These are phyloP conservation scores for Leucoptera coffeella DNA, from an alignment of 2,888 invertebrate genomes.

Conservation along the genomic window DNA sequence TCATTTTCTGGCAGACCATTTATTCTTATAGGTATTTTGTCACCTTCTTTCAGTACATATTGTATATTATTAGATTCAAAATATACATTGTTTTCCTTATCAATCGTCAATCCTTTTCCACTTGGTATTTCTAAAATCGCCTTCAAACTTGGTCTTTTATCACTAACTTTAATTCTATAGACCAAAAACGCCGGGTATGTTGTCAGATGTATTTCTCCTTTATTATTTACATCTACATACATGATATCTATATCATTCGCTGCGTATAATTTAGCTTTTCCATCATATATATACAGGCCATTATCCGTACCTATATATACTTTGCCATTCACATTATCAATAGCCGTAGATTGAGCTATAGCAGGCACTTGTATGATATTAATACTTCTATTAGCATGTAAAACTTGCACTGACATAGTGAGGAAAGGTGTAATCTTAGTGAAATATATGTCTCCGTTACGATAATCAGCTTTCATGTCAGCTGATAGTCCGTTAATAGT, in stretches of 20 bases:
- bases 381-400: constrained; percentile 18
- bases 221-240: constrained; percentile 27
- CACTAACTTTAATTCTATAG: constrained; percentile 34
- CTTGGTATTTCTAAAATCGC: constrained; percentile 26
- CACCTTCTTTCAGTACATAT: constrained; percentile 23
- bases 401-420: constrained; percentile 29
- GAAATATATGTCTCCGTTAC: constrained; percentile 28
- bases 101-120: constrained; percentile 33
- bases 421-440: constrained; percentile 34
- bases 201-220: constrained; percentile 32
- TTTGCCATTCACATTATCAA: constrained; percentile 41
- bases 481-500: constrained; percentile 32
- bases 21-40: constrained; percentile 26
- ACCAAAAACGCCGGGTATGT: too few relatives aligned
- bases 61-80: constrained; percentile 34
- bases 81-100: constrained; percentile 31
- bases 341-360: constrained; percentile 32
- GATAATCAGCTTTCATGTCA: constrained; percentile 36
- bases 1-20: constrained; percentile 27
- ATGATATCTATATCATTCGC: constrained; percentile 38
- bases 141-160: constrained; percentile 27
- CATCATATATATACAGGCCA: constrained; percentile 36
- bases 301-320: constrained; percentile 41
- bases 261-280: constrained; percentile 21
- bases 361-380: constrained; percentile 30